Evolutionary conservation across 2,797 vertebrate species (phyloP).

Genomic region (Sebastes dallii): DNA sequence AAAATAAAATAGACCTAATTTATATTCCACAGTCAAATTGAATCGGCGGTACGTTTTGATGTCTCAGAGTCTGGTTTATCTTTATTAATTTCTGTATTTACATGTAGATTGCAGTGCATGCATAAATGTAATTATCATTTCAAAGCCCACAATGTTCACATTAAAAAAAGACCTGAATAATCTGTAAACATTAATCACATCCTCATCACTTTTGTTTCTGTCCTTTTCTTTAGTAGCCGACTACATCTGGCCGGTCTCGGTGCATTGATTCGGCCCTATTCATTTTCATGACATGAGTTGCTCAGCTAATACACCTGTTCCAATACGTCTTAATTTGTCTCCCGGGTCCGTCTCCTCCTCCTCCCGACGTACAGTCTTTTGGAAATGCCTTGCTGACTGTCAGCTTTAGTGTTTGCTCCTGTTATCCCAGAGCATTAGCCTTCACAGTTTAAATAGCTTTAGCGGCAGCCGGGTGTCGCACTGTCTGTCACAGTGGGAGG

Average conservation of each 20-base stretch:
- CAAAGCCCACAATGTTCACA: constrained; percentile 45
- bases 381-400: constrained; percentile 58
- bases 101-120: constrained; percentile 48
- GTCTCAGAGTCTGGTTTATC: constrained; percentile 37
- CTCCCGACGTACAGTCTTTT: constrained; percentile 34
- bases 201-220: constrained; percentile 50
- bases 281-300: constrained; percentile 55
- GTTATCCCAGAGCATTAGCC: constrained; percentile 70
- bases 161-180: constrained; percentile 30
- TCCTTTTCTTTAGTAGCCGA: constrained; percentile 33
- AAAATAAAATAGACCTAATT: constrained; percentile 26
- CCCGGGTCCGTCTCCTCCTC: constrained; percentile 30
- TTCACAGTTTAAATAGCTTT: constrained; percentile 72
- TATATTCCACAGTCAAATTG: constrained; percentile 21
- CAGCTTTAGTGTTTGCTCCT: constrained; percentile 60
- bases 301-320: constrained; percentile 62
- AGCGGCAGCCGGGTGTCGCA: constrained; percentile 44
- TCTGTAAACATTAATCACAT: constrained; percentile 52
- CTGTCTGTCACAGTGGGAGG: constrained; percentile 59
- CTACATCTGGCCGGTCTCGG: constrained; percentile 40
- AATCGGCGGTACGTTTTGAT: constrained; percentile 30
- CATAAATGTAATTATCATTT: constrained; percentile 65
- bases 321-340: constrained; percentile 66
- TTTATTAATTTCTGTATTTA: constrained; percentile 53
- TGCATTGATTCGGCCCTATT: constrained; percentile 56